Evolutionary conservation across 2,888 invertebrate species (phyloP).

Genomic region (Pandemis cinnamomeana): DNA sequence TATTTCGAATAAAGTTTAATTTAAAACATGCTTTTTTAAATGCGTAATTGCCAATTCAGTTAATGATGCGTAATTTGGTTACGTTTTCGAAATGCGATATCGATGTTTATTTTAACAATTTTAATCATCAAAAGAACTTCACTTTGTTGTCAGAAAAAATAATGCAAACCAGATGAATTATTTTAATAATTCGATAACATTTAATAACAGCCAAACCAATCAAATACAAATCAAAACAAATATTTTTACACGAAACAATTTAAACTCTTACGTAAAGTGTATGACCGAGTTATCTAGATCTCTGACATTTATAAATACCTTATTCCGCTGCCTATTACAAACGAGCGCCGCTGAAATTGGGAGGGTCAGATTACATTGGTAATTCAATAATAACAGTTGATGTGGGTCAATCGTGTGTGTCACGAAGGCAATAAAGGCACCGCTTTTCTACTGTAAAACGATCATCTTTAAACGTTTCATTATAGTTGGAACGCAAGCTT

Average conservation of each 20-base stretch:
- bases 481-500: constrained; percentile 63
- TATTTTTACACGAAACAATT: constrained; percentile 22
- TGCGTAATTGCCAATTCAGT: background rate
- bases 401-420: constrained; percentile 72
- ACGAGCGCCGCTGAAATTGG: constrained; percentile 45
- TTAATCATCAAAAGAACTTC: too few relatives aligned
- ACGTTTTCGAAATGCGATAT: background rate
- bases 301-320: constrained; percentile 32
- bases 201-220: background rate
- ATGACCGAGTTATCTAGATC: constrained; percentile 26
- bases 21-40: background rate
- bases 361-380: constrained; percentile 53
- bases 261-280: constrained; percentile 24
- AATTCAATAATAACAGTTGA: constrained; percentile 63
- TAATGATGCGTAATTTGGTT: background rate
- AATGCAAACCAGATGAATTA: background rate
- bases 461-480: constrained; percentile 71
- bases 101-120: background rate
- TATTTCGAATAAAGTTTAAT: background rate
- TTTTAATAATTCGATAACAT: background rate
- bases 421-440: constrained; percentile 64
- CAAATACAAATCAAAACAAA: constrained; percentile 14
- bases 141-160: background rate
- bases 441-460: constrained; percentile 74
- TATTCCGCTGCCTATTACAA: constrained; percentile 20